A percentile compares a stretch with the other conserved stretches of the same genome.
Conservation (phyloP, 2,888 invertebrate genomes). For the Dendrolimus pini region DNA sequence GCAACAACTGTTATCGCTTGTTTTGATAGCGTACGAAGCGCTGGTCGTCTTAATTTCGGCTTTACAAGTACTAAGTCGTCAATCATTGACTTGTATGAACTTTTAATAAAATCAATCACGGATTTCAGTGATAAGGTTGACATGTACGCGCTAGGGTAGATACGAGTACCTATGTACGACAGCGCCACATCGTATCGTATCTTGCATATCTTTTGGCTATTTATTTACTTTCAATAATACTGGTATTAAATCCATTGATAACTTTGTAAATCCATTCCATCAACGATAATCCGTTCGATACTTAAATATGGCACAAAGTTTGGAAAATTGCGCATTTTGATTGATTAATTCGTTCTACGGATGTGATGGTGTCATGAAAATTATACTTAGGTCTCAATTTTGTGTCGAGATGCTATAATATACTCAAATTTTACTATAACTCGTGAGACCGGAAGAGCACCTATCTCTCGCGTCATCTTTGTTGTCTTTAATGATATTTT, state of each 20-base stretch:
- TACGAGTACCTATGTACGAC: conserved; percentile 10
- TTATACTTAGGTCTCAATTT: too few relatives aligned
- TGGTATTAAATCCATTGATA: conserved; percentile 3
- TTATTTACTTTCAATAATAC: conserved; percentile 1
- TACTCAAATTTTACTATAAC: background rate
- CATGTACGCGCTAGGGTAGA: conserved; percentile 22
- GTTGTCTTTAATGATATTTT: conserved; percentile 31
- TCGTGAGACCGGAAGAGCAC: background rate
- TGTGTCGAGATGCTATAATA: background rate
- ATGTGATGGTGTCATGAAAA: too few relatives aligned
- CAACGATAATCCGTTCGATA: background rate
- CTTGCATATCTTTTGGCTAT: conserved; percentile 7
- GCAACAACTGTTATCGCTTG: conserved; percentile 37
- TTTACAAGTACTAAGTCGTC: conserved; percentile 38
- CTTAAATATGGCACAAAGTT: background rate
- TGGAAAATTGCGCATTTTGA: too few relatives aligned
- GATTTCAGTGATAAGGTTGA: conserved; percentile 37
- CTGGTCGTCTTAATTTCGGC: conserved; percentile 39
- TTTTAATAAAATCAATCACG: conserved; percentile 46
- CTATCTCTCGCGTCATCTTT: conserved; percentile 14
- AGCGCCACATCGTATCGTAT: conserved; percentile 5
- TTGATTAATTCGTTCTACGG: too few relatives aligned
- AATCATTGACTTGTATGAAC: conserved; percentile 31
- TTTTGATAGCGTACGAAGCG: conserved; percentile 40
- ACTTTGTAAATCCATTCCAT: background rate